These are phyloP conservation scores for Mesocricetus auratus DNA, from an alignment of 2,113 vertebrate genomes.

Conservation along the genomic window DNA sequence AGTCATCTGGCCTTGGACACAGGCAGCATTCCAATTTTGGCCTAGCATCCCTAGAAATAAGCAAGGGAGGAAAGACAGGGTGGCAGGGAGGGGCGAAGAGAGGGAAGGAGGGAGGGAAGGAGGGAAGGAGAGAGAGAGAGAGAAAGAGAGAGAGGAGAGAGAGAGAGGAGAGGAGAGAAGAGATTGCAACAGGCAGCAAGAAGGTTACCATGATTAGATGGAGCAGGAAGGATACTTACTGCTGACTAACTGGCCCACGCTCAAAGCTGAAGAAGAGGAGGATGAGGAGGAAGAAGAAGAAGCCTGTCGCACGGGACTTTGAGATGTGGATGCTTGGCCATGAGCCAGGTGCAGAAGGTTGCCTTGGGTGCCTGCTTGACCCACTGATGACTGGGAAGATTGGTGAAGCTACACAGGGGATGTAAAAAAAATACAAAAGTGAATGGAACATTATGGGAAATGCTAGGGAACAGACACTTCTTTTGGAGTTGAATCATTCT, in stretches of 20 bases:
- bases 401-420: slow-evolving; percentile 91
- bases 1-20: background rate
- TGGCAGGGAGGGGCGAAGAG: no score
- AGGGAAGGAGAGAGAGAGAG: background rate
- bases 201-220: slow-evolving; percentile 42
- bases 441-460: slow-evolving; percentile 50
- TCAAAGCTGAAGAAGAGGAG: slow-evolving; percentile 98
- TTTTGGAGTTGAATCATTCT: slow-evolving; percentile 9
- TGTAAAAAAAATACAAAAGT: slow-evolving; percentile 84
- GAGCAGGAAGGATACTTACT: slow-evolving; percentile 93
- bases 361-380: slow-evolving; percentile 92
- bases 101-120: background rate
- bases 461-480: slow-evolving; percentile 38
- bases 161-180: background rate
- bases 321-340: slow-evolving; percentile 94
- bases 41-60: slow-evolving; percentile 21
- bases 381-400: slow-evolving; percentile 92
- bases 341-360: slow-evolving; percentile 97
- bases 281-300: slow-evolving; percentile 96
- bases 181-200: slow-evolving; percentile 63
- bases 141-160: background rate
- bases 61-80: background rate
- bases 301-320: slow-evolving; percentile 91
- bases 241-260: slow-evolving; percentile 99
- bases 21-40: background rate